Conservation (phyloP, 2,888 invertebrate species). For the Rhagonycha lutea region DNA sequence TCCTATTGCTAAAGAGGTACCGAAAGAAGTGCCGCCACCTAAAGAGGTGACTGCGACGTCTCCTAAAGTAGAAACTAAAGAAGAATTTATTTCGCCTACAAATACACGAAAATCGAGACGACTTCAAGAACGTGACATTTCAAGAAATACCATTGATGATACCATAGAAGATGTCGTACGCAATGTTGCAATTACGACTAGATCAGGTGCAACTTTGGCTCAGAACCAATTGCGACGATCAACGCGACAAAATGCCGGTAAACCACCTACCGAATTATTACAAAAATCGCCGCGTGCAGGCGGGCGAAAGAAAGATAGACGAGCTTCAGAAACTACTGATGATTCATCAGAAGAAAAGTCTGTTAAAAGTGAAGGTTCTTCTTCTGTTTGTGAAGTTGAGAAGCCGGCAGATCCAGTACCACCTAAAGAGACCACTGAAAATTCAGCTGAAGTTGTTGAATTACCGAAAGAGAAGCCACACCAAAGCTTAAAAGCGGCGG, state of each 20-base stretch:
- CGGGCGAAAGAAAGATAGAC: conserved; percentile 66
- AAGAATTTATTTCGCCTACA: conserved; percentile 67
- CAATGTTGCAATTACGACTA: conserved; percentile 59
- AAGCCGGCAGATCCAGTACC: conserved; percentile 16
- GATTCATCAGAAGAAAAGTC: conserved; percentile 66
- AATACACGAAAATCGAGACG: conserved; percentile 83
- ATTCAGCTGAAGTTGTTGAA: conserved; percentile 24
- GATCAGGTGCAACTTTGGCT: conserved; percentile 48
- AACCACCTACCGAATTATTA: conserved; percentile 42
- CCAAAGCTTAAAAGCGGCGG: conserved; percentile 51
- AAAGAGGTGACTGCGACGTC: conserved; percentile 22
- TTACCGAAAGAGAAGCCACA: conserved; percentile 42
- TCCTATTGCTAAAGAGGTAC: conserved; percentile 57
- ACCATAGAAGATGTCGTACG: conserved; percentile 89
- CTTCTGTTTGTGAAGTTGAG: not conserved
- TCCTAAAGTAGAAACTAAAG: conserved; percentile 42
- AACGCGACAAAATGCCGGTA: conserved; percentile 58
- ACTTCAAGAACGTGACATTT: conserved; percentile 76
- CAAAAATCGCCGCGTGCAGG: conserved; percentile 69
- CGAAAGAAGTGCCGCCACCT: conserved; percentile 38
- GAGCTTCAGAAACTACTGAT: conserved; percentile 68
- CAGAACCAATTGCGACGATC: conserved; percentile 59
- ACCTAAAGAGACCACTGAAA: conserved; percentile 21
- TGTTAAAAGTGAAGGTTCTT: conserved; percentile 40
- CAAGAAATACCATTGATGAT: conserved; percentile 80